Evolutionary conservation across 1,140 invertebrate species (phyloP).

Genomic region (Drosophila ironensis): DNA sequence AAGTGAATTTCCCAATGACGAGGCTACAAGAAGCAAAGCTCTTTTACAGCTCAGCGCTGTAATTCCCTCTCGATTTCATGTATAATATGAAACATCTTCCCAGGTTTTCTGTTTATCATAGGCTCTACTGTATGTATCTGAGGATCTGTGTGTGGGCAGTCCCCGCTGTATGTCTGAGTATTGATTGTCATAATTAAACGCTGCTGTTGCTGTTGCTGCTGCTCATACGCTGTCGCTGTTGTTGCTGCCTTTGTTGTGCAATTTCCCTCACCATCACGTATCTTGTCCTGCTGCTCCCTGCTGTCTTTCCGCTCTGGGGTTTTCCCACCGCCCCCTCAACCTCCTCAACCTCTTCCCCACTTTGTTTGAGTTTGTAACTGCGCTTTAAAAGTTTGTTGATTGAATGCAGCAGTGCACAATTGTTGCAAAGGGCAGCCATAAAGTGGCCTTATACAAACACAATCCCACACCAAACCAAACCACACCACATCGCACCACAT

Average conservation of each 20-base stretch:
- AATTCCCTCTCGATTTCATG: too few species aligned
- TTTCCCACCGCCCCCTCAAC: constrained; percentile 2
- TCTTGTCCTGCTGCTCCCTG: constrained; percentile 12
- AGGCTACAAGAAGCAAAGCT: too few species aligned
- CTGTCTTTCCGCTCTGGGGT: not conserved
- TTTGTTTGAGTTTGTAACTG: constrained; percentile 67
- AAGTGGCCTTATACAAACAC: constrained; percentile 67
- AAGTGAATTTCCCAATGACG: too few species aligned
- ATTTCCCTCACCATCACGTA: constrained; percentile 53
- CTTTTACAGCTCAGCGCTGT: too few species aligned
- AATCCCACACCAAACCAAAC: constrained; percentile 1
- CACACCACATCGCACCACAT: too few species aligned
- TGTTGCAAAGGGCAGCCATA: constrained; percentile 77
- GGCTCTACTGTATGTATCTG: constrained; percentile 14
- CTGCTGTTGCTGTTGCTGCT: constrained; percentile 22
- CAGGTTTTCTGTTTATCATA: too few species aligned
- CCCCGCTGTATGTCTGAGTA: constrained; percentile 42
- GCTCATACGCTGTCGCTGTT: constrained; percentile 28
- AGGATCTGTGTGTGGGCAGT: constrained; percentile 9
- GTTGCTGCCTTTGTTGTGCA: constrained; percentile 36
- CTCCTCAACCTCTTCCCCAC: constrained; percentile 6
- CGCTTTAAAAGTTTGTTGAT: constrained; percentile 78
- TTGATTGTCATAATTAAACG: constrained; percentile 80
- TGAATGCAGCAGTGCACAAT: constrained; percentile 78
- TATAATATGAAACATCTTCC: too few species aligned